Evolutionary conservation across 1,140 invertebrate genomes (phyloP).

Genomic region (Tetraneura akinire): DNA sequence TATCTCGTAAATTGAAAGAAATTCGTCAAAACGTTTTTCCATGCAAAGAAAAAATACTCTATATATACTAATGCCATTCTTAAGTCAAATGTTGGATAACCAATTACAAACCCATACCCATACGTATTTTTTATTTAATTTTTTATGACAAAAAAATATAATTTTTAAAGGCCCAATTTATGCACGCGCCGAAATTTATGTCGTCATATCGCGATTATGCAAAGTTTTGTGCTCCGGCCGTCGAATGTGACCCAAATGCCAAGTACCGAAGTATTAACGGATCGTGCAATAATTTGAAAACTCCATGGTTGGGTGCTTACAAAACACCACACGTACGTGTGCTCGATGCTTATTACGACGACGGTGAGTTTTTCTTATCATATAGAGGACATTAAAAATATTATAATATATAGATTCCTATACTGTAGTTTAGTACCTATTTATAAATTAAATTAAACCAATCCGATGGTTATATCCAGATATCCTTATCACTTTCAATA

Average conservation of each 20-base stretch:
- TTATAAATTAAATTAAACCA: too few species aligned
- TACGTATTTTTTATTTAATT: background rate
- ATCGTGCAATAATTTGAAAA: conserved; percentile 66
- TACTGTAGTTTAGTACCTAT: too few species aligned
- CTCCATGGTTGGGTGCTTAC: conserved; percentile 66
- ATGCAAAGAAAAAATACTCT: too few species aligned
- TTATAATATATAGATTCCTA: too few species aligned
- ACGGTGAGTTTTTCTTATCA: conserved; percentile 62
- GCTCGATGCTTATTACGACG: conserved; percentile 63
- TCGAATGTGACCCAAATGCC: conserved; percentile 16
- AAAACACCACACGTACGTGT: conserved; percentile 62
- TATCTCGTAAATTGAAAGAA: too few species aligned
- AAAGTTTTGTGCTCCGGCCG: background rate
- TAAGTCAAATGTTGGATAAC: too few species aligned
- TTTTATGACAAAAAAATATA: background rate
- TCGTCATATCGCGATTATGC: background rate
- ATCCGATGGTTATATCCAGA: too few species aligned
- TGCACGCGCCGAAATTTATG: background rate
- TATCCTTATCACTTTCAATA: too few species aligned
- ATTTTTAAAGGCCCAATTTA: background rate
- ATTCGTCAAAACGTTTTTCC: too few species aligned
- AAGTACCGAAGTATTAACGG: conserved; percentile 67
- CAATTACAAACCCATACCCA: too few species aligned
- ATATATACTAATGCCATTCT: too few species aligned
- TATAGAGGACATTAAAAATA: too few species aligned